A percentile compares a stretch with the other conserved stretches of the same genome.
Evolutionary conservation across 2,888 invertebrate genomes (phyloP).

Genomic region (Helicoverpa assulta): DNA sequence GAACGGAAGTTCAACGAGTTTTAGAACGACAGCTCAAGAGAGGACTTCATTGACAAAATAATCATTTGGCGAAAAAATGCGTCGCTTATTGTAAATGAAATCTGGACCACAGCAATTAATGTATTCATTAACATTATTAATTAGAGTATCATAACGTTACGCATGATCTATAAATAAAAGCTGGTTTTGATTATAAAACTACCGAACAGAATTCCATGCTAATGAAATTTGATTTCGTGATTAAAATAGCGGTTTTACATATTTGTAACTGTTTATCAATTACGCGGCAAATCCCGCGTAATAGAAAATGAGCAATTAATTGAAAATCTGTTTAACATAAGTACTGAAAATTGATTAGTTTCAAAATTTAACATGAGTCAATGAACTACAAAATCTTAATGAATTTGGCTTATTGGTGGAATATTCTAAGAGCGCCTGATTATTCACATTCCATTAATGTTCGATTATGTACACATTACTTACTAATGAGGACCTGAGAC

Average conservation of each 20-base stretch:
- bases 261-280: conserved; percentile 12
- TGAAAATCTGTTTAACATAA: not conserved
- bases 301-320: not conserved
- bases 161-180: not conserved
- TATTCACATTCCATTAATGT: no score
- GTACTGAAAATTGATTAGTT: not conserved
- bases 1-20: not conserved
- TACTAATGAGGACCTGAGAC: no score
- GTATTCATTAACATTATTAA: not conserved
- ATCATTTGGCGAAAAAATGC: no score
- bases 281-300: not conserved
- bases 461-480: no score
- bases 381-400: no score
- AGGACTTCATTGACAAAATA: no score
- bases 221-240: not conserved
- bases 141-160: not conserved
- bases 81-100: not conserved
- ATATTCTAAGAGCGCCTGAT: no score
- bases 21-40: not conserved
- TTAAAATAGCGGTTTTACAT: not conserved
- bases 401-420: no score
- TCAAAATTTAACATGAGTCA: not conserved
- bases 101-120: not conserved
- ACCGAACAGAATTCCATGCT: not conserved
- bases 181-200: not conserved